phyloP scores from a whole-genome alignment of 2,888 invertebrate genomes.

The Leptinotarsa haldemani region DNA sequence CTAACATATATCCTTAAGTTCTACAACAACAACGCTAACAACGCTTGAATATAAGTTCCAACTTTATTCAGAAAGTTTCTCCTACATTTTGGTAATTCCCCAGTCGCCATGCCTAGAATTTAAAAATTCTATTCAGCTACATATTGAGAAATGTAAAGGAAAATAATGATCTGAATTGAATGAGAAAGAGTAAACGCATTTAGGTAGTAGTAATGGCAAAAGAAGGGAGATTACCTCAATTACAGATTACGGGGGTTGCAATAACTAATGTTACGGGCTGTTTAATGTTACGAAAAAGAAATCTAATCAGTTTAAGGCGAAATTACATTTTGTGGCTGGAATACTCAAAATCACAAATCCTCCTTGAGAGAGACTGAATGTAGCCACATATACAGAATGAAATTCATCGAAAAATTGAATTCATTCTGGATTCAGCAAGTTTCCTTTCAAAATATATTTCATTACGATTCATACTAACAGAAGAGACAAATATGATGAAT shows the following conservation, averaged over 20 bases:
- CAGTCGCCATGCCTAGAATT: neutral
- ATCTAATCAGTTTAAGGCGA: conserved; percentile 35
- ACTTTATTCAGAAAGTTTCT: neutral
- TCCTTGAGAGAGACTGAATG: neutral
- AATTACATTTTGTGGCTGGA: too few relatives aligned
- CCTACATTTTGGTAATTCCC: neutral
- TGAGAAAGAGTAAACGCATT: conserved; percentile 37
- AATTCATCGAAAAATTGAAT: too few relatives aligned
- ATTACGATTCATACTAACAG: too few relatives aligned
- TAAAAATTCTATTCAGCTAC: conserved; percentile 15
- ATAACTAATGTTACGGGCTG: conserved; percentile 40
- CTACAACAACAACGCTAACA: too few relatives aligned
- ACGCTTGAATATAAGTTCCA: too few relatives aligned
- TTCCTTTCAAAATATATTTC: too few relatives aligned
- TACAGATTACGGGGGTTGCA: conserved; percentile 36
- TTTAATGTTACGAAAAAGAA: conserved; percentile 41
- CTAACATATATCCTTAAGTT: too few relatives aligned
- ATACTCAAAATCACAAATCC: too few relatives aligned
- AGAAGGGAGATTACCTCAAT: conserved; percentile 37
- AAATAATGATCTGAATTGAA: conserved; percentile 38
- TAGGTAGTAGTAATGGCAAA: conserved; percentile 38
- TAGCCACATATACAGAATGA: too few relatives aligned
- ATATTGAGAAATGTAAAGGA: conserved; percentile 19
- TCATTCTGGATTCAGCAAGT: too few relatives aligned
- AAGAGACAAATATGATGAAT: too few relatives aligned